Conservation (phyloP, 2,888 invertebrate species). For the Dicyrtoma fusca region DNA sequence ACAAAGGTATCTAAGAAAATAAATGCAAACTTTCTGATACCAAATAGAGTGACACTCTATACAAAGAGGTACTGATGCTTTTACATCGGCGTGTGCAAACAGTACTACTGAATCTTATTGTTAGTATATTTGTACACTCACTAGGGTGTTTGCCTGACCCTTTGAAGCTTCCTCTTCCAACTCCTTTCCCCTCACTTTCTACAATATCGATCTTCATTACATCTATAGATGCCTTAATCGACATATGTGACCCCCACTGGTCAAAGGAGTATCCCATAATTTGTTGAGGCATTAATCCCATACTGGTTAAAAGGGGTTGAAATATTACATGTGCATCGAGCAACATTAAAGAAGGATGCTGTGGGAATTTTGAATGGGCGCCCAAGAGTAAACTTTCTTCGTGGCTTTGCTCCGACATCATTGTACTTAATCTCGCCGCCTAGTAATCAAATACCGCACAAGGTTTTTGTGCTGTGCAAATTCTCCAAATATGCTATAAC, state of each 20-base stretch:
- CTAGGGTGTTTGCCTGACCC: slow-evolving; percentile 29
- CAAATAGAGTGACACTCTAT: no score
- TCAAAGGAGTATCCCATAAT: slow-evolving; percentile 72
- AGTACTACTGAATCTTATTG: no score
- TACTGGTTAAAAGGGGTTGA: slow-evolving; percentile 83
- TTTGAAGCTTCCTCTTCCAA: slow-evolving; percentile 47
- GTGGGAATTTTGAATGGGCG: slow-evolving; percentile 56
- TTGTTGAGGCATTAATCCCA: slow-evolving; percentile 84
- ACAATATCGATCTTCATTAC: slow-evolving; percentile 91
- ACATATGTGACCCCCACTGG: slow-evolving; percentile 84
- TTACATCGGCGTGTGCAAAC: no score
- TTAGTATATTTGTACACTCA: slow-evolving; percentile 14
- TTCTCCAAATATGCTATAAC: no score
- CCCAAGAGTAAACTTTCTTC: slow-evolving; percentile 54
- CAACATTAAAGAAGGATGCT: slow-evolving; percentile 60
- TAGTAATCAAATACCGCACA: no score
- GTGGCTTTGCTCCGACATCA: slow-evolving; percentile 55
- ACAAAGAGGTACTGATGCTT: no score
- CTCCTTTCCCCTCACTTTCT: slow-evolving; percentile 71
- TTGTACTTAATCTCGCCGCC: slow-evolving; percentile 36
- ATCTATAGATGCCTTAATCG: slow-evolving; percentile 81
- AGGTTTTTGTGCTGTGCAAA: no score
- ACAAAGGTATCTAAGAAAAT: slow-evolving; percentile 60
- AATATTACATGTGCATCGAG: slow-evolving; percentile 93
- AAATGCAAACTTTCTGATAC: no score